Base-by-base conservation (phyloP, 2,113 vertebrate genomes). In the Cottus gobio region DNA sequence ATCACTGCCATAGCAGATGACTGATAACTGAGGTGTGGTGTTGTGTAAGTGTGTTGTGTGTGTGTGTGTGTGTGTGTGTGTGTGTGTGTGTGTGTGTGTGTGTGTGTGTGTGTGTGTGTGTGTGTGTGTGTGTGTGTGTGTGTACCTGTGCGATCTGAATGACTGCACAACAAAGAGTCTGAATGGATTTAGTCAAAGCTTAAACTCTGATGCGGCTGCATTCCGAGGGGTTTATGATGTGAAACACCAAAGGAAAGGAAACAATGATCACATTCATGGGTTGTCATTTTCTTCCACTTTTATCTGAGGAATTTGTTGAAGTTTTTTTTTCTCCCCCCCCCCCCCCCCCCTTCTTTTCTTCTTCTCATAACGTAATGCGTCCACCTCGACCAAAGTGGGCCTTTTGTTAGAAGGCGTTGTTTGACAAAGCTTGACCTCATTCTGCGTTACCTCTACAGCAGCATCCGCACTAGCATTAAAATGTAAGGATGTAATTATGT, bases 241-340 rank as follows among this genome's bases (percentile, higher is more conserved):
- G 95, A 95, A 93, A 95, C 94, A 93, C 92, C 93, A 93, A 93
- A 93, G 91, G 85, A 83, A 85, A 92, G 87, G 88, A 94, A 93
- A 94, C 94, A 94, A 94, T 93, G 90, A 94, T 93, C 86, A 91
- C 95, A 94, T 95, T 95, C 94, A 95, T 86, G 86, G 91, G 61
- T 92, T 91, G 88, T 93, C 92, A 93, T 94, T 94, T 94, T 94
- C 88, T 87, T 80, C 86, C 82, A 88, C 90, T 89, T 92, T 93
- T 93, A 94, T 95, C 93, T 92, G 61, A 87, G 76, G 87, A 91
- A 90, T 93, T 91, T 91, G 39, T 80, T 83, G 52, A 71, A 4
- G n/a, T 12, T 54, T 54, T 31, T 31, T 24, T 20, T 28, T 15
- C 48, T 26, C 26, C 30, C n/a, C 52, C 39, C 36, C 36, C 36